Conservation (phyloP, 2,888 invertebrate species). For the Diabrotica balteata region DNA sequence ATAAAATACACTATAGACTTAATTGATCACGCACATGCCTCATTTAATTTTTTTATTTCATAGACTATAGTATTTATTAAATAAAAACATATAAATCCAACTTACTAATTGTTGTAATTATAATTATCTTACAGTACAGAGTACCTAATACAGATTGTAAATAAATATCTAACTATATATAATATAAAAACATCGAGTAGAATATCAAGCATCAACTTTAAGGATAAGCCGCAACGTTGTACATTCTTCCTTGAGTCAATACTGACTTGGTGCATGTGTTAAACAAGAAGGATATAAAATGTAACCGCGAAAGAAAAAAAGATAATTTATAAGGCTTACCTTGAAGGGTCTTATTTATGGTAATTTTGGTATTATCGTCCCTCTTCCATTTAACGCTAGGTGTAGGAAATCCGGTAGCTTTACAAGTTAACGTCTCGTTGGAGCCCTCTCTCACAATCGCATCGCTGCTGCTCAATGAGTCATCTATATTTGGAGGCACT, state of each 20-base stretch:
- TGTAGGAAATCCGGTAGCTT: constrained; percentile 87
- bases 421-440: constrained; percentile 87
- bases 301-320: constrained; percentile 37
- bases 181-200: no score
- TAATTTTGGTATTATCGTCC: constrained; percentile 86
- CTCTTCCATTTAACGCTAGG: constrained; percentile 92
- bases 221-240: no score
- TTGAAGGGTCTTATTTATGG: constrained; percentile 82
- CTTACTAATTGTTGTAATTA: no score
- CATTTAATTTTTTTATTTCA: no score
- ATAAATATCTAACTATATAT: no score
- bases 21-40: no score
- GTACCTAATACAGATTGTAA: no score
- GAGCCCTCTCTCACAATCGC: constrained; percentile 89
- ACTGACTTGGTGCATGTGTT: constrained; percentile 13
- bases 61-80: no score
- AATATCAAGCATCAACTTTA: no score
- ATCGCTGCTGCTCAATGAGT: constrained; percentile 88
- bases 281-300: constrained; percentile 17
- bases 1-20: no score
- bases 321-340: constrained; percentile 63
- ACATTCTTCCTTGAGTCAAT: not conserved
- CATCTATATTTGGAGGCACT: constrained; percentile 94
- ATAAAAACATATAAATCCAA: no score
- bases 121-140: no score